Evolutionary conservation across 2,797 vertebrate genomes (phyloP).

Genomic region (Eulemur albifrons): DNA sequence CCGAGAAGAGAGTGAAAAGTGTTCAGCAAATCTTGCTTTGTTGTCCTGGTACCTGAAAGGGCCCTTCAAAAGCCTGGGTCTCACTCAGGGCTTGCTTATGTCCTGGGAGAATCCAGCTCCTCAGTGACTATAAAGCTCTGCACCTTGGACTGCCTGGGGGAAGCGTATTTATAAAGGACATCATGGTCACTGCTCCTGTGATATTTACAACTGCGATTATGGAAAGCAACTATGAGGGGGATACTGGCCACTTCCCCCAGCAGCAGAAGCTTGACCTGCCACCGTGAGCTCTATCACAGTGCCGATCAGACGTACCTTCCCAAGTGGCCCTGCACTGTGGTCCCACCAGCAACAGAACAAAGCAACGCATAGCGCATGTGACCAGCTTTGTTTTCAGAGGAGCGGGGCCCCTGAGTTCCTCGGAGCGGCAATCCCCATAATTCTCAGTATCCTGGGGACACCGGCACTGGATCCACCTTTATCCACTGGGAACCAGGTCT

Average conservation of each 20-base stretch:
- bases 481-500: not conserved
- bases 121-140: not conserved
- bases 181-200: not conserved
- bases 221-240: not conserved
- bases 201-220: not conserved
- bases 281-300: rapidly evolving
- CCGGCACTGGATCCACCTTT: not conserved
- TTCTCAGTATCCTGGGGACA: not conserved
- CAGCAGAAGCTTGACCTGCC: not conserved
- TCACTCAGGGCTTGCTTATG: not conserved
- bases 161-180: not conserved
- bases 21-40: not conserved
- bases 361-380: rapidly evolving
- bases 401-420: not conserved
- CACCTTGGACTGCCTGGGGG: not conserved
- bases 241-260: no score
- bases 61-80: not conserved
- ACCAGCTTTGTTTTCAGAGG: not conserved
- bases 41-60: not conserved
- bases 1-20: not conserved
- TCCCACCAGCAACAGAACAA: not conserved
- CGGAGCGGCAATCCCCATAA: not conserved
- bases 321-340: not conserved
- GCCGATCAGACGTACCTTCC: not conserved
- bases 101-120: not conserved